A percentile compares a stretch with the other conserved stretches of the same genome.
Evolutionary conservation across 2,888 invertebrate species (phyloP).

Genomic region (Hofmannophila pseudospretella): DNA sequence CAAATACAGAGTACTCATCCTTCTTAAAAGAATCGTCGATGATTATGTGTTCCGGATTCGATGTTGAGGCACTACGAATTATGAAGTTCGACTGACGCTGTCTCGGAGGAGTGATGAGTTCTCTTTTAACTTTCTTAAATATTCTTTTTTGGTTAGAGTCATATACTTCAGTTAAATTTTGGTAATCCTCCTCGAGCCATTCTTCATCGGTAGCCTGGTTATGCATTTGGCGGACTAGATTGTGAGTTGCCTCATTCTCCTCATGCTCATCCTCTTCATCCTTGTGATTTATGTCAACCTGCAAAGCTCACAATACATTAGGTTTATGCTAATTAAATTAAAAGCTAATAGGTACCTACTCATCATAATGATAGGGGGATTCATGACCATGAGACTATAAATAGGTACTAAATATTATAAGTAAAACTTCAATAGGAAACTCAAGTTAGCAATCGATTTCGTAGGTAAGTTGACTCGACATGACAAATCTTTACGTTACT

Average conservation of each 20-base stretch:
- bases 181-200: conserved; percentile 63
- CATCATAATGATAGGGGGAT: too few species aligned
- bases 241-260: conserved; percentile 40
- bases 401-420: too few species aligned
- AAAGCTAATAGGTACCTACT: too few species aligned
- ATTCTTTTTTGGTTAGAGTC: conserved; percentile 46
- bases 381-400: too few species aligned
- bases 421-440: too few species aligned
- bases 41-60: too few species aligned
- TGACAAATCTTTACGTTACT: too few species aligned
- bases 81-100: conserved; percentile 15
- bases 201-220: conserved; percentile 53
- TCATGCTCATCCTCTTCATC: conserved; percentile 34
- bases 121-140: conserved; percentile 54
- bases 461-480: too few species aligned
- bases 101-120: conserved; percentile 45
- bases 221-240: conserved; percentile 54
- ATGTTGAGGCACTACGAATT: conserved; percentile 5
- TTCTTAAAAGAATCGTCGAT: conserved; percentile 31
- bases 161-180: conserved; percentile 33
- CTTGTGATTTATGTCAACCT: conserved; percentile 52
- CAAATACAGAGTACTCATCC: conserved; percentile 63
- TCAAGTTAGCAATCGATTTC: too few species aligned
- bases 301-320: conserved; percentile 21
- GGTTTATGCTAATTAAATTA: too few species aligned